A percentile compares a stretch with the other conserved stretches of the same genome.
Evolutionary conservation across 37 sponge, comb jelly and placozoan genomes (phyloP).

Genomic region (Hexactinellida sp.): DNA sequence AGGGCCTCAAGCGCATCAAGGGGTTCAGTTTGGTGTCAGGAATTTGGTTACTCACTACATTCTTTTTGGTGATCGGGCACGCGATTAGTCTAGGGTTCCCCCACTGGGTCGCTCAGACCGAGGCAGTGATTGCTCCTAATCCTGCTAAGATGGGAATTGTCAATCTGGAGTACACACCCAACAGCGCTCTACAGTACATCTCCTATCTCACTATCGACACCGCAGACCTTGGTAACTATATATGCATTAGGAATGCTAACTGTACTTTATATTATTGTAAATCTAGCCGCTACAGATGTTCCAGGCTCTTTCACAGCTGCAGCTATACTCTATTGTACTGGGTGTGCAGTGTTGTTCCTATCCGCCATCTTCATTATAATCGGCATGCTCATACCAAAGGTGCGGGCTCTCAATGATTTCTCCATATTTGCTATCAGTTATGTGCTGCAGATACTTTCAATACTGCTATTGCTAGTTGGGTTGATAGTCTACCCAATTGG

Average conservation of each 20-base stretch:
- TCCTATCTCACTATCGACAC: background rate
- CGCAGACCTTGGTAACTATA: background rate
- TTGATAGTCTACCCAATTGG: background rate
- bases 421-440: conserved; percentile 3
- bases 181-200: background rate
- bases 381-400: background rate
- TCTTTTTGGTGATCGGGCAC: background rate
- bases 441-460: background rate
- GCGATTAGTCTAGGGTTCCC: background rate
- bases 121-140: background rate
- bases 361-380: background rate
- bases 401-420: background rate
- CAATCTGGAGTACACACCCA: background rate
- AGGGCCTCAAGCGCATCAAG: conserved; percentile 1
- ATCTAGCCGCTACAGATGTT: background rate
- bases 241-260: background rate
- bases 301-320: background rate
- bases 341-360: background rate
- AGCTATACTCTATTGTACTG: background rate
- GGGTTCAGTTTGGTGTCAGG: background rate
- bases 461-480: background rate
- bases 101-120: background rate
- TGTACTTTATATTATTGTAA: background rate
- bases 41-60: background rate
- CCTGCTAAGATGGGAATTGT: background rate